Evolutionary conservation across 2,888 invertebrate species (phyloP), one percentile per base, ranked within the genome.

Genomic region (Xestia sexstrigata): DNA sequence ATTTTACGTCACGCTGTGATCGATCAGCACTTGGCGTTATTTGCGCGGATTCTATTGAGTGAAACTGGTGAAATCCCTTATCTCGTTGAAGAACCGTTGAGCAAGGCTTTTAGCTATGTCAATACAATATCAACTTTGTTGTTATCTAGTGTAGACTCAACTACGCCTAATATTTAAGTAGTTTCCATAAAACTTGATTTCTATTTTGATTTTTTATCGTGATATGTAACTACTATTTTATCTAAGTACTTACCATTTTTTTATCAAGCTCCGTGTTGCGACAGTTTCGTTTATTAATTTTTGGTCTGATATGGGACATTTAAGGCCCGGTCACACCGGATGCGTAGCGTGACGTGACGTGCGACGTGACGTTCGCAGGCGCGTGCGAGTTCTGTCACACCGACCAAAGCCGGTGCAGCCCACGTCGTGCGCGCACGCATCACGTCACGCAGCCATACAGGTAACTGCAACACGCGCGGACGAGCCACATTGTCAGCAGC

Each of bases 31-130:
- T 86, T 58, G 75, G 70, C 55, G 79, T 73, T 83, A 83, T 80
- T 80, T 69, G 45, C 60, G 39, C 67, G 70, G 76, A 82, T 78
- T 76, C 70, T 74, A 79, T 87, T 80, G 81, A 75, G 68, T 78
- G 82, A 79, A 84, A 85, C 84, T 85, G 55, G 79, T 87, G 79
- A 88, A 88, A 85, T 75, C 82, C 80, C 87, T 92, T 93, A 92
- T 91, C 92, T 83, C 60, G 78, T 79, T 79, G 84, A 86, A 89
- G 83, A 81, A 89, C 79, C 70, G 85, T 81, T 86, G 80, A 87
- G 79, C 82, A 83, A 62, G 86, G 93, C 93, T 93, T 93, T 93
- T 91, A 93, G 87, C 88, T 88, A 77, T 84, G 88, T 90, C 87
- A 92, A 92, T 88, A 92, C 76, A 83, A 84, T 78, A 86, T 74